Percentiles rank a stretch among this genome's conserved stretches.
phyloP scores from a whole-genome alignment of 2,113 vertebrate genomes.

The Hippoglossus stenolepis region DNA sequence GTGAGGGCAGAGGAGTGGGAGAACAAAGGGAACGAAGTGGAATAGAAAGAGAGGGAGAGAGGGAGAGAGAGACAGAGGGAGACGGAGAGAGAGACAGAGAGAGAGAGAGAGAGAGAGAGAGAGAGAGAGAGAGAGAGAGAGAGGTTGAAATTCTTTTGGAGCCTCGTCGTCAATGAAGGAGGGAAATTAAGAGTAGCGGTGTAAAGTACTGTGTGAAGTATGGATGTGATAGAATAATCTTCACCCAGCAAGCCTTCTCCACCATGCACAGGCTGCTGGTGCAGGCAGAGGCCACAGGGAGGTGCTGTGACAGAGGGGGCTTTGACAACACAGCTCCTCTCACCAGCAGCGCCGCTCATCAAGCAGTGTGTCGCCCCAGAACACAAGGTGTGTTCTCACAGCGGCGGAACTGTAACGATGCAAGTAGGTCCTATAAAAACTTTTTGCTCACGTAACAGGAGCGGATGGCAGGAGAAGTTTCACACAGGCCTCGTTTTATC shows the following conservation, averaged over 20 bases:
- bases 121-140: neutral
- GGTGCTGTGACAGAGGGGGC: slow-evolving; percentile 73
- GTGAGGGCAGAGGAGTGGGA: slow-evolving; percentile 65
- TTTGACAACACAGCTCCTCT: slow-evolving; percentile 59
- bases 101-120: neutral
- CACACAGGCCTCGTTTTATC: slow-evolving; percentile 66
- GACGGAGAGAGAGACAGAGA: neutral
- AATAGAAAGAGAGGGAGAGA: slow-evolving; percentile 22
- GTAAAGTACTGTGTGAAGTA: slow-evolving; percentile 17
- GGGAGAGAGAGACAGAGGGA: neutral
- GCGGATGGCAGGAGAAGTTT: slow-evolving; percentile 65
- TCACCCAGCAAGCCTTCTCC: slow-evolving; percentile 37
- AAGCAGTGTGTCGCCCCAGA: slow-evolving; percentile 64
- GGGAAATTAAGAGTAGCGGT: slow-evolving; percentile 59
- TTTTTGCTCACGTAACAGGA: slow-evolving; percentile 67
- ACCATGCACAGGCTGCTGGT: slow-evolving; percentile 48
- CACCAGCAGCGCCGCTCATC: slow-evolving; percentile 66
- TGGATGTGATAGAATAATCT: slow-evolving; percentile 65
- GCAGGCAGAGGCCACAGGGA: slow-evolving; percentile 73
- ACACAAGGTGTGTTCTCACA: slow-evolving; percentile 73
- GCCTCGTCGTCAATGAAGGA: slow-evolving; percentile 37
- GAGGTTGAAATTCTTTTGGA: slow-evolving; percentile 1
- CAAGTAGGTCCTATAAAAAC: slow-evolving; percentile 66
- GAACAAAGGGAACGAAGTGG: slow-evolving; percentile 39
- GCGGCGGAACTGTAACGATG: slow-evolving; percentile 67